Percentiles rank a stretch among this genome's conserved stretches.
Conservation (phyloP, 2,888 invertebrate species). For the Homarus gammarus region DNA sequence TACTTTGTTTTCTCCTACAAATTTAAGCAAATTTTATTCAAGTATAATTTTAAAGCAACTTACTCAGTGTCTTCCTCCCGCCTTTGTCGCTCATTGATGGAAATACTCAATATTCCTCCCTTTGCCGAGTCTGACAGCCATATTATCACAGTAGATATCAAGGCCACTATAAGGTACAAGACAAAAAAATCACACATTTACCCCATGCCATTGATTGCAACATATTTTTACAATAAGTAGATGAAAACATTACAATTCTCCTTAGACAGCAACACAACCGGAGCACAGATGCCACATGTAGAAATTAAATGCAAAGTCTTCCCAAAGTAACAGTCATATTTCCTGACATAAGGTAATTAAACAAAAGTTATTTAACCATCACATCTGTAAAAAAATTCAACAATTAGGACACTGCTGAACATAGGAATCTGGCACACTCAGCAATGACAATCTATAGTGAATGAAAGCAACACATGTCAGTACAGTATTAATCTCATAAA, state of each 20-base stretch:
- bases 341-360: background rate
- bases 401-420: too few relatives aligned
- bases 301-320: background rate
- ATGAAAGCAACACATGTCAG: too few relatives aligned
- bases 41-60: constrained; percentile 3
- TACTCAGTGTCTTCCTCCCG: constrained; percentile 45
- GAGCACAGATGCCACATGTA: background rate
- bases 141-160: constrained; percentile 67
- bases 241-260: background rate
- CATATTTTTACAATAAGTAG: background rate
- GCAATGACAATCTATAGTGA: too few relatives aligned
- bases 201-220: background rate
- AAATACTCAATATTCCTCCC: constrained; percentile 56
- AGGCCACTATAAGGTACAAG: constrained; percentile 57
- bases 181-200: constrained; percentile 18
- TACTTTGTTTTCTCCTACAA: background rate
- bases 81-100: constrained; percentile 37
- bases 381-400: background rate
- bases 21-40: too few relatives aligned
- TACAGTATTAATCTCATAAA: too few relatives aligned
- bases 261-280: background rate
- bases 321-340: background rate
- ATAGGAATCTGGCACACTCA: too few relatives aligned
- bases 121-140: constrained; percentile 65
- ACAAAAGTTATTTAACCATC: background rate